phyloP scores from a whole-genome alignment of 1,140 invertebrate genomes.

The Scaptomyza montana region DNA sequence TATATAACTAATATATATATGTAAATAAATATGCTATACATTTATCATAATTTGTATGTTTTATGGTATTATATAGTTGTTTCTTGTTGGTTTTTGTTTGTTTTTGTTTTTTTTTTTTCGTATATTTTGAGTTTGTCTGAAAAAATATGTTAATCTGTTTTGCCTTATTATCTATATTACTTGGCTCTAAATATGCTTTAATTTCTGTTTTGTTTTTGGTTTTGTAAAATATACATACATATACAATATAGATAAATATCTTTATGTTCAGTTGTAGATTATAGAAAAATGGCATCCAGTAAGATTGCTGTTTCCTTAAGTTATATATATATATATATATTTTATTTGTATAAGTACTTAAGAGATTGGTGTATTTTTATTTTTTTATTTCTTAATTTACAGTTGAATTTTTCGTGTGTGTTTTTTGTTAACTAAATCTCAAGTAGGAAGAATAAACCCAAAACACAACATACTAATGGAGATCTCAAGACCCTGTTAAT shows the following conservation, averaged over 20 bases:
- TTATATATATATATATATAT: constrained; percentile 51
- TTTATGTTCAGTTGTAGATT: constrained; percentile 74
- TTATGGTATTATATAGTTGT: constrained; percentile 6
- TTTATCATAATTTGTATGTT: constrained; percentile 27
- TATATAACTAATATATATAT: constrained; percentile 18
- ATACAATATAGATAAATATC: constrained; percentile 72
- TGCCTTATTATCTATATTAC: constrained; percentile 63
- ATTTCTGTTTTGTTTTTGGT: constrained; percentile 37
- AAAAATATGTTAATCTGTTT: constrained; percentile 76
- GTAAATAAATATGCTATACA: constrained; percentile 63
- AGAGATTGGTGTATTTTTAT: constrained; percentile 34
- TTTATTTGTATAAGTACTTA: constrained; percentile 7
- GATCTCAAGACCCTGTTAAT: constrained; percentile 47
- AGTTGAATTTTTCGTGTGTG: constrained; percentile 26
- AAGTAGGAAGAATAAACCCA: constrained; percentile 21
- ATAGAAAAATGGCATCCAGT: constrained; percentile 62
- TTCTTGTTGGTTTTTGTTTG: constrained; percentile 1
- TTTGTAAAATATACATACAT: constrained; percentile 82
- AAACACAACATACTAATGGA: constrained; percentile 56
- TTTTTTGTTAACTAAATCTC: constrained; percentile 42
- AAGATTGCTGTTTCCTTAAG: constrained; percentile 18
- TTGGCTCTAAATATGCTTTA: constrained; percentile 64
- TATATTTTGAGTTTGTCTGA: constrained; percentile 58
- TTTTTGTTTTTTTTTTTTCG: constrained; percentile 13
- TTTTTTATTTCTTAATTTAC: constrained; percentile 38